These are phyloP conservation scores for Pandemis corylana DNA, from an alignment of 2,888 invertebrate species.

Conservation along the genomic window DNA sequence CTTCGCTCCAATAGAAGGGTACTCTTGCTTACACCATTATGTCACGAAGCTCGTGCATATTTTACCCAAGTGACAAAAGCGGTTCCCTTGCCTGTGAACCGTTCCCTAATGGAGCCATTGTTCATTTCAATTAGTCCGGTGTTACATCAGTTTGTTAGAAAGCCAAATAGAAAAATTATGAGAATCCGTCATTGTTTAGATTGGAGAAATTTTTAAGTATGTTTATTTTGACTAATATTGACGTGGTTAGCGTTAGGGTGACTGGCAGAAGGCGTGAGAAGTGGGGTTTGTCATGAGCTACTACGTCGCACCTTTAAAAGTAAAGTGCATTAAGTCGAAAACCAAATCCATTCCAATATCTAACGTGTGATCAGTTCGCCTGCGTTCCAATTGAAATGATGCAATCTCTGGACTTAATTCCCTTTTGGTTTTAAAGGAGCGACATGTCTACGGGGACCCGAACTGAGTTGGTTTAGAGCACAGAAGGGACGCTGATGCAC, in stretches of 20 bases:
- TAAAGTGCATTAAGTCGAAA: no score
- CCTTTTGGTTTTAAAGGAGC: no score
- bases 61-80: slow-evolving; percentile 16
- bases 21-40: background rate
- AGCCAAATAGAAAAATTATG: slow-evolving; percentile 27
- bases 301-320: no score
- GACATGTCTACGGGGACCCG: no score
- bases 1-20: background rate
- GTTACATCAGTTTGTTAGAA: slow-evolving; percentile 24
- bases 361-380: no score
- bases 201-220: slow-evolving; percentile 9
- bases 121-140: slow-evolving; percentile 19
- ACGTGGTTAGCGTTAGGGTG: background rate
- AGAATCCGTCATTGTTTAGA: slow-evolving; percentile 18
- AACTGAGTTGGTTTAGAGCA: no score
- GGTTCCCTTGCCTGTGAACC: slow-evolving; percentile 11
- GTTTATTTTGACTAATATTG: slow-evolving; percentile 2
- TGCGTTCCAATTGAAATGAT: no score
- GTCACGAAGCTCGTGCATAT: slow-evolving; percentile 6
- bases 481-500: no score
- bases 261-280: background rate
- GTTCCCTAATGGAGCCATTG: slow-evolving; percentile 12
- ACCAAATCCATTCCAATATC: no score
- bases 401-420: no score
- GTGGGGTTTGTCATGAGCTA: background rate